Evolutionary conservation across 1,140 invertebrate genomes (phyloP).

Genomic region (Eupeodes corollae): DNA sequence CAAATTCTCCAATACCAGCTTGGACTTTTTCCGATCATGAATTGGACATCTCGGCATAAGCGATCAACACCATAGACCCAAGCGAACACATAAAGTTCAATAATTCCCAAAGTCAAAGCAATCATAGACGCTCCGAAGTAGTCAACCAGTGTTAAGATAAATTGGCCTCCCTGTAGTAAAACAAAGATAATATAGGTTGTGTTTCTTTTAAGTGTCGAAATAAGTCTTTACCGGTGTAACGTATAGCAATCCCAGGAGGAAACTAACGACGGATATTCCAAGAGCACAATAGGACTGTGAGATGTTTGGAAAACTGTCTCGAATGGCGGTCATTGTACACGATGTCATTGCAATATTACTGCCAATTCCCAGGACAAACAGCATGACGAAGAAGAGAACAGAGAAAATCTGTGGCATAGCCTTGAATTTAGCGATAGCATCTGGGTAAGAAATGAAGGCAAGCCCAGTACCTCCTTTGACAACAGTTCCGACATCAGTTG

Average conservation of each 20-base stretch:
- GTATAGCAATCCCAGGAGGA: conserved; percentile 56
- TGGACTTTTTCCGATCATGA: conserved; percentile 59
- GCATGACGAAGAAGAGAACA: conserved; percentile 80
- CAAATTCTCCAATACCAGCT: conserved; percentile 68
- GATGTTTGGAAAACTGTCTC: conserved; percentile 56
- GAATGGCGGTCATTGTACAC: conserved; percentile 54
- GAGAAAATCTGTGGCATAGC: conserved; percentile 73
- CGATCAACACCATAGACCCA: conserved; percentile 63
- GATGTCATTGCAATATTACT: conserved; percentile 58
- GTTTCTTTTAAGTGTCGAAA: neutral
- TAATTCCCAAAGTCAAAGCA: conserved; percentile 53
- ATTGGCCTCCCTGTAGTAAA: conserved; percentile 61
- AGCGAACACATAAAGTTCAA: conserved; percentile 50
- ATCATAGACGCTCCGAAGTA: conserved; percentile 63
- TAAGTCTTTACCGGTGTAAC: conserved; percentile 52
- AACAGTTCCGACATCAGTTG: conserved; percentile 44
- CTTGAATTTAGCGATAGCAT: conserved; percentile 73
- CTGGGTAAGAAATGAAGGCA: conserved; percentile 80
- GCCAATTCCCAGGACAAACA: conserved; percentile 68
- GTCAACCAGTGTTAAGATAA: conserved; percentile 66
- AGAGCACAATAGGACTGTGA: conserved; percentile 47
- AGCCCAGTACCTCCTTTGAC: conserved; percentile 58
- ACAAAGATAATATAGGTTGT: neutral
- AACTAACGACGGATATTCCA: conserved; percentile 46
- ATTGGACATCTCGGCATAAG: conserved; percentile 50